A percentile compares a stretch with the other conserved stretches of the same genome.
Evolutionary conservation across 2,888 invertebrate genomes (phyloP).

Genomic region (Drosophila mercatorum): DNA sequence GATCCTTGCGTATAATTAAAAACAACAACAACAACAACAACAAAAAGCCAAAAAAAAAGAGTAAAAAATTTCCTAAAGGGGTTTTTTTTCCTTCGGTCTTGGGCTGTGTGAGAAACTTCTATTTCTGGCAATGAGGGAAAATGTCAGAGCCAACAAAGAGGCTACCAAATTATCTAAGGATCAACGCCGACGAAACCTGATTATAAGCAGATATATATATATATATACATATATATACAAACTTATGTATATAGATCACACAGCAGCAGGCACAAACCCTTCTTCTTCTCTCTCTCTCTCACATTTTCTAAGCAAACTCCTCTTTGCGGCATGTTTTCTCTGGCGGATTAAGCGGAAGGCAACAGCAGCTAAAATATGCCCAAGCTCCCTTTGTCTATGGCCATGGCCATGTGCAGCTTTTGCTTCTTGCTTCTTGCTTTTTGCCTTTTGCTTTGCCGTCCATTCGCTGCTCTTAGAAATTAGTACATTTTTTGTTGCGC

Average conservation of each 20-base stretch:
- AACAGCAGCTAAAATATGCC: conserved; percentile 61
- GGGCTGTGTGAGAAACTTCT: conserved; percentile 73
- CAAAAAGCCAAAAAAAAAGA: conserved; percentile 1
- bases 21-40: neutral
- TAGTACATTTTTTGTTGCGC: conserved; percentile 51
- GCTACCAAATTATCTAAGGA: conserved; percentile 53
- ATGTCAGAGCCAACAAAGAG: conserved; percentile 22
- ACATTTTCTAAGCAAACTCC: conserved; percentile 53
- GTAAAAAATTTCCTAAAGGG: conserved; percentile 35
- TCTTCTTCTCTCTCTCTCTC: conserved; percentile 4
- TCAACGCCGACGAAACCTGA: conserved; percentile 64
- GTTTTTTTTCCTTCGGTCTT: neutral
- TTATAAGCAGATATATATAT: conserved; percentile 23
- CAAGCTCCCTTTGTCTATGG: conserved; percentile 21
- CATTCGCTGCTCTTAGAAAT: conserved; percentile 57
- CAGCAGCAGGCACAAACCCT: conserved; percentile 26
- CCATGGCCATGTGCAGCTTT: conserved; percentile 10
- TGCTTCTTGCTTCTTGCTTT: conserved; percentile 33
- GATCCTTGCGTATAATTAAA: conserved; percentile 60
- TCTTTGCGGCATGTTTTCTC: conserved; percentile 72
- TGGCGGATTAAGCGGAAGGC: conserved; percentile 66
- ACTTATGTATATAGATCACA: conserved; percentile 3
- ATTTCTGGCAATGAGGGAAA: conserved; percentile 57
- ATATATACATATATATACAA: neutral
- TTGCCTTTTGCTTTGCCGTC: conserved; percentile 4